Evolutionary conservation across 2,888 invertebrate genomes (phyloP).

Genomic region (Eucera pruinosa): DNA sequence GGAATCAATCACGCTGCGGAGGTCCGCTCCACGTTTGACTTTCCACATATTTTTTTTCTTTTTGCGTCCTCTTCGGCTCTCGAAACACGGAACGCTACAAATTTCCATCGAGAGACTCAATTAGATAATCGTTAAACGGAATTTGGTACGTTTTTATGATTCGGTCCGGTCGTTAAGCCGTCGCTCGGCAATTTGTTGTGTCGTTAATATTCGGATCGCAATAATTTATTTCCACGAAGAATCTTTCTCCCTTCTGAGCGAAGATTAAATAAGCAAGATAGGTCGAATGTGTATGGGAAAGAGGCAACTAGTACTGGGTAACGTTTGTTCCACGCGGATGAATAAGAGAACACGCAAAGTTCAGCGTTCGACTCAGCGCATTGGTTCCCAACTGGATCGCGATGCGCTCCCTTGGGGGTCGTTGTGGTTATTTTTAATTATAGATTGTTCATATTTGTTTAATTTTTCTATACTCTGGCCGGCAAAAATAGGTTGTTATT

Average conservation of each 20-base stretch:
- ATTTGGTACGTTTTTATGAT: background rate
- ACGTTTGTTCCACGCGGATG: slow-evolving; percentile 17
- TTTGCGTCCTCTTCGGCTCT: too few relatives aligned
- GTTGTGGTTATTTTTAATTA: too few relatives aligned
- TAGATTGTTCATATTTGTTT: too few relatives aligned
- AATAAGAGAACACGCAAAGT: slow-evolving; percentile 13
- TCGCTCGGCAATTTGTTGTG: background rate
- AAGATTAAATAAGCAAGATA: background rate
- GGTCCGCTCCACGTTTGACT: background rate
- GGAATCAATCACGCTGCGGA: slow-evolving; percentile 57
- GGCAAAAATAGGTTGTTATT: too few relatives aligned
- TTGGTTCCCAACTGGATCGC: too few relatives aligned
- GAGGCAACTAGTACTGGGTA: background rate
- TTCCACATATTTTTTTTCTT: background rate
- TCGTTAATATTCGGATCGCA: background rate
- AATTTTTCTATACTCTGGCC: too few relatives aligned
- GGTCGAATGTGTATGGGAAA: slow-evolving; percentile 4
- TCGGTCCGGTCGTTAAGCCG: background rate
- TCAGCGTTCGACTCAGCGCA: background rate
- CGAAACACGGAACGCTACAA: background rate
- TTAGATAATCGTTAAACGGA: background rate
- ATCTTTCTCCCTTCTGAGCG: background rate
- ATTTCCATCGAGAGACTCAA: background rate
- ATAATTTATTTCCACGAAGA: background rate
- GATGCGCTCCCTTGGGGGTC: too few relatives aligned